Percentiles rank a stretch among this genome's conserved stretches.
These are phyloP conservation scores for Mus spretus DNA, from an alignment of 2,797 vertebrate genomes.

Conservation along the genomic window DNA sequence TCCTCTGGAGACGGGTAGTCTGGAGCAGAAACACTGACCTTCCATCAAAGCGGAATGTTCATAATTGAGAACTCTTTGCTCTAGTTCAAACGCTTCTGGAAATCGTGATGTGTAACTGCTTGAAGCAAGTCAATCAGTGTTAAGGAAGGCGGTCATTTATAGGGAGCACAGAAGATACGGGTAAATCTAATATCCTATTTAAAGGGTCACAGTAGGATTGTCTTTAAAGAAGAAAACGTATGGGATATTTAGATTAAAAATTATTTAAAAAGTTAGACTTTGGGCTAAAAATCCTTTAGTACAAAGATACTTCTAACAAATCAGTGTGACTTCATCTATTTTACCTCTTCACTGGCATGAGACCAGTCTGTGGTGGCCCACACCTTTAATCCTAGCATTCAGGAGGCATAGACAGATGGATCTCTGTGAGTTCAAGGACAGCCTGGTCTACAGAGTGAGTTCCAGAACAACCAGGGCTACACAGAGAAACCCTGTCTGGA, in stretches of 20 bases:
- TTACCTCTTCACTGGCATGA: slow-evolving; percentile 53
- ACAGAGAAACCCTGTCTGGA: neutral
- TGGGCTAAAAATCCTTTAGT: slow-evolving; percentile 61
- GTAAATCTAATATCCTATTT: slow-evolving; percentile 72
- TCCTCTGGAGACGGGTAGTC: neutral
- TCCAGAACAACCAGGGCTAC: neutral
- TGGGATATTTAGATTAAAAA: slow-evolving; percentile 69
- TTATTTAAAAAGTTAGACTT: slow-evolving; percentile 76
- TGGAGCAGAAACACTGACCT: neutral
- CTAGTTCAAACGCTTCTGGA: slow-evolving; percentile 66
- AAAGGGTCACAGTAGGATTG: slow-evolving; percentile 67
- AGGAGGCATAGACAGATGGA: neutral
- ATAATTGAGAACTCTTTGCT: slow-evolving; percentile 61
- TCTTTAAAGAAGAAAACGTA: slow-evolving; percentile 70
- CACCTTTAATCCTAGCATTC: neutral
- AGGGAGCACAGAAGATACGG: slow-evolving; percentile 36
- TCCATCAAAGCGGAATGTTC: slow-evolving; percentile 39
- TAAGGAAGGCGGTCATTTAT: slow-evolving; percentile 61
- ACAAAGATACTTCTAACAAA: slow-evolving; percentile 65
- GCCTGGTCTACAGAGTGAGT: neutral
- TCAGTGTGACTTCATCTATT: slow-evolving; percentile 61
- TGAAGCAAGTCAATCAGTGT: slow-evolving; percentile 53
- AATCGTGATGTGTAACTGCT: slow-evolving; percentile 56
- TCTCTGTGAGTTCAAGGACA: neutral
- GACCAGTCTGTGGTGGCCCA: neutral